Percentiles rank a stretch among this genome's conserved stretches.
Evolutionary conservation across 1,140 invertebrate species (phyloP).

Genomic region (Aphidius gifuensis): DNA sequence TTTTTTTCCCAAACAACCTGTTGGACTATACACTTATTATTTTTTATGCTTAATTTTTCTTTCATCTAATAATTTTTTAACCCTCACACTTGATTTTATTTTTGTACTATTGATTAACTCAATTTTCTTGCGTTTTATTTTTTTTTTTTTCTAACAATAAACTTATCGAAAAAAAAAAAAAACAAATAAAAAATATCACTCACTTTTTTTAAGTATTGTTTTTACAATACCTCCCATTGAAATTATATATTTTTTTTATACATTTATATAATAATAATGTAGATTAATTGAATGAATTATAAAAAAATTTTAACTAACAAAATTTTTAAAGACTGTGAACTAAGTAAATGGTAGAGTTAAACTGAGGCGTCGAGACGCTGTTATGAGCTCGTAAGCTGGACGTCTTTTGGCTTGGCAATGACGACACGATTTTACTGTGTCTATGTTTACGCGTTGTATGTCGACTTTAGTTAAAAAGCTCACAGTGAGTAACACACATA

Average conservation of each 20-base stretch:
- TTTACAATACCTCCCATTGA: constrained; percentile 20
- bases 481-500: too few species aligned
- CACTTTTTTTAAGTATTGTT: constrained; percentile 52
- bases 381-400: constrained; percentile 26
- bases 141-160: neutral
- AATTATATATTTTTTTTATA: neutral
- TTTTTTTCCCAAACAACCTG: constrained; percentile 15
- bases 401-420: constrained; percentile 32
- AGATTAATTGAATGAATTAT: too few species aligned
- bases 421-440: neutral
- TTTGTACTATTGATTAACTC: too few species aligned
- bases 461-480: too few species aligned
- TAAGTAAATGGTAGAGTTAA: constrained; percentile 41
- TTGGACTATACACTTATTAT: neutral
- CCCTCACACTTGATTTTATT: too few species aligned
- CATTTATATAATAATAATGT: neutral
- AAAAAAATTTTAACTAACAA: neutral
- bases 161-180: neutral
- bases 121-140: too few species aligned
- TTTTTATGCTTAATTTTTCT: too few species aligned
- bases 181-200: constrained; percentile 32
- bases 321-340: constrained; percentile 25
- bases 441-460: neutral
- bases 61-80: too few species aligned
- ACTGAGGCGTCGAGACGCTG: constrained; percentile 50